Percentiles rank a stretch among this genome's conserved stretches.
phyloP scores from a whole-genome alignment of 1,140 invertebrate species.

The Megalonaias nervosa region DNA sequence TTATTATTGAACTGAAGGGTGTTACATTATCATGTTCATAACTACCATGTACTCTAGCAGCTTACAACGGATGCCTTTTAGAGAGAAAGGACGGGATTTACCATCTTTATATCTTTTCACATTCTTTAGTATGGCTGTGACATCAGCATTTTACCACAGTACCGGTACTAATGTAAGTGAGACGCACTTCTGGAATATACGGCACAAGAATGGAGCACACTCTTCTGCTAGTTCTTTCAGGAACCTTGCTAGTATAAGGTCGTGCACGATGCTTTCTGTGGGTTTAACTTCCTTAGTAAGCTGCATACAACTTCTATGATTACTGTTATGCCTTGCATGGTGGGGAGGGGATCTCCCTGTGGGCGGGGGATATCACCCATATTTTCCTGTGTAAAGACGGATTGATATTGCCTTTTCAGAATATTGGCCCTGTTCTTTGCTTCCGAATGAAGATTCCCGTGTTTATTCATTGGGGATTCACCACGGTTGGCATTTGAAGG shows the following conservation, averaged over 20 bases:
- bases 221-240: no score
- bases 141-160: conserved; percentile 19
- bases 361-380: background rate
- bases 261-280: conserved; percentile 30
- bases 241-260: no score
- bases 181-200: conserved; percentile 7
- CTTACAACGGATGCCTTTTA: conserved; percentile 37
- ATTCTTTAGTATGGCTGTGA: conserved; percentile 26
- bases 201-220: no score
- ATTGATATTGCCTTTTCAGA: conserved; percentile 27
- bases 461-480: conserved; percentile 13
- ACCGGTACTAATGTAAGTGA: conserved; percentile 5
- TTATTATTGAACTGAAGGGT: no score
- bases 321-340: conserved; percentile 20
- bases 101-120: conserved; percentile 13
- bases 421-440: conserved; percentile 16
- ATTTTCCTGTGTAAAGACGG: conserved; percentile 21
- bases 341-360: background rate
- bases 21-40: conserved; percentile 29
- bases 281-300: conserved; percentile 21
- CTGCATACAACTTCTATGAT: no score
- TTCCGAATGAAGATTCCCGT: conserved; percentile 14
- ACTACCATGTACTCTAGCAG: conserved; percentile 28
- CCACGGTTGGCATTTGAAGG: conserved; percentile 20
- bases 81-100: conserved; percentile 27